Evolutionary conservation across 2,797 vertebrate species (phyloP).

Genomic region (Rhadinocentrus ornatus): DNA sequence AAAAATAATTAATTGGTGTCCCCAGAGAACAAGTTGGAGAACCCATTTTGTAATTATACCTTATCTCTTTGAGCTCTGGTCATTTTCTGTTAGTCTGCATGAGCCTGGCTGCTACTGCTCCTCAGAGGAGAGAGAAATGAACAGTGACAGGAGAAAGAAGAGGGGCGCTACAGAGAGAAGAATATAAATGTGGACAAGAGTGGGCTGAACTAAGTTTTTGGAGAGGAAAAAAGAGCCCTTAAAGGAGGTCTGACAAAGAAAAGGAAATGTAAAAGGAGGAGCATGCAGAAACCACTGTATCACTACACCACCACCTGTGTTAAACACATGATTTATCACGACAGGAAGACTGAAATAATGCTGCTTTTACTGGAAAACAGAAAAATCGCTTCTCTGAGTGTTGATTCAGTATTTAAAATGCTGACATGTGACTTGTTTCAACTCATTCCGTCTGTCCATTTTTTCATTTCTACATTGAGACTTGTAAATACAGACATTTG

Average conservation of each 20-base stretch:
- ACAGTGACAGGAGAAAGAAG: neutral
- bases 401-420: too few relatives aligned
- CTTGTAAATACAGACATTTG: too few relatives aligned
- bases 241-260: neutral
- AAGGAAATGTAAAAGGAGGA: neutral
- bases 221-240: neutral
- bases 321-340: too few relatives aligned
- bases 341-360: too few relatives aligned
- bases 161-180: neutral
- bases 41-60: constrained; percentile 37
- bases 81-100: neutral
- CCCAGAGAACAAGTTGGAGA: constrained; percentile 26
- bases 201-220: neutral
- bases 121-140: constrained; percentile 1
- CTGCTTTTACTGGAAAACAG: too few relatives aligned
- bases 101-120: constrained; percentile 3
- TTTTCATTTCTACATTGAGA: too few relatives aligned
- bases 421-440: too few relatives aligned
- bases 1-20: constrained; percentile 27
- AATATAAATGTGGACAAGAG: neutral
- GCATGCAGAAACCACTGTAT: neutral
- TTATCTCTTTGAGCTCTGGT: constrained; percentile 43
- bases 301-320: neutral
- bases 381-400: too few relatives aligned
- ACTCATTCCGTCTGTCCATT: too few relatives aligned